Base-by-base conservation (phyloP, 2,113 vertebrate species). In the Phyllostomus hastatus region DNA sequence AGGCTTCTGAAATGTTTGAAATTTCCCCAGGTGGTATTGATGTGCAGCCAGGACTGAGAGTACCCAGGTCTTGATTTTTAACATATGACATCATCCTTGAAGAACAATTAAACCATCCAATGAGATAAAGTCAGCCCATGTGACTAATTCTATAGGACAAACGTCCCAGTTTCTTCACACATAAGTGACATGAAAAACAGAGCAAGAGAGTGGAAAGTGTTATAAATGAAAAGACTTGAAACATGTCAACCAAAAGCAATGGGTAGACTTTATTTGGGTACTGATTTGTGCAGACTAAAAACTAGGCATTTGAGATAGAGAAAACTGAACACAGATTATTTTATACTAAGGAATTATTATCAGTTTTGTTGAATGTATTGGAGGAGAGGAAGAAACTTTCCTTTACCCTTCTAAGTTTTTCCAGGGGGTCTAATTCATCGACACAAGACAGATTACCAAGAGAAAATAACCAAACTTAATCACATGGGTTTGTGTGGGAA, bases 121-220 rank as follows among this genome's bases (percentile, higher is more conserved):
- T 1, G 67, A 54, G 70, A 43, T 61, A 38, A 28, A 61, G 31
- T 31, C 88, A 90, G 80, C 20, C 86, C 17, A 38, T 14, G 94
- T 69, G 70, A 86, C 83, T 95, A 54, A 96, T 89, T 91, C 87
- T 95, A 61, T 17, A 93, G 76, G 83, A 86, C 75, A 85, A 80
- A 86, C 52, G 87, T 78, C 83, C 90, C 69, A 81, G 46, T 94
- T 97, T 96, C 95, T 78, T 82, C 22, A 26, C 66, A 94, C 64
- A 72, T n/a, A 83, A 79, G 73, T 19, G 59, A 33, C 31, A 11
- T 5, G 33, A 82, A 61, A 91, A 82, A 41, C 14, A 61, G 46
- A 57, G 46, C 57, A 43, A 50, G 10, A 48, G 3, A 48, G 69
- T 54, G 48, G 75, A 35, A 96, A 35, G 5, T 72, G 79, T 20